Evolutionary conservation across 2,797 vertebrate genomes (phyloP).

Genomic region (Rachycentron canadum): DNA sequence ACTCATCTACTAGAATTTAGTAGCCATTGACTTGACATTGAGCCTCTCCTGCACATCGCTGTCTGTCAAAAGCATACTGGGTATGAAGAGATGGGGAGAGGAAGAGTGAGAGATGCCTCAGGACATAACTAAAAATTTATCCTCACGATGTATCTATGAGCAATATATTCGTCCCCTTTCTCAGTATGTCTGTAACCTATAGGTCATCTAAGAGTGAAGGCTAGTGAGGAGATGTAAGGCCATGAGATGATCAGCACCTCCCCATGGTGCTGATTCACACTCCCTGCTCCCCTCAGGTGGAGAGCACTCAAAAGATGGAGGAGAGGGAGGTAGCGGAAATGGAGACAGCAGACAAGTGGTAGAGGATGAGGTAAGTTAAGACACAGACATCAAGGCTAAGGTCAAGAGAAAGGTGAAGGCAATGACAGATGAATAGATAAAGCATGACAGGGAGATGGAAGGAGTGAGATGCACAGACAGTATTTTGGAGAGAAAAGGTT

Average conservation of each 20-base stretch:
- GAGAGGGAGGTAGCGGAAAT: not conserved
- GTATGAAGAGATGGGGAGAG: not conserved
- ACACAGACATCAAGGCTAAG: constrained; percentile 42
- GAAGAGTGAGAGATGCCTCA: constrained; percentile 19
- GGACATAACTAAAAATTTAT: constrained; percentile 40
- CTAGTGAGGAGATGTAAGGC: constrained; percentile 29
- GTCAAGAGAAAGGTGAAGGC: constrained; percentile 53
- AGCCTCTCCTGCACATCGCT: constrained; percentile 4
- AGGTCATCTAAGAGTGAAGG: constrained; percentile 53
- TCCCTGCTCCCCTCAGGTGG: constrained; percentile 43
- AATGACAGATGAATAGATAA: constrained; percentile 60
- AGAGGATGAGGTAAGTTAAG: constrained; percentile 45
- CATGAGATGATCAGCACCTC: constrained; percentile 1
- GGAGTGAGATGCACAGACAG: constrained; percentile 6
- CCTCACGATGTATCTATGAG: constrained; percentile 1
- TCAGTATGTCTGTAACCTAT: constrained; percentile 40
- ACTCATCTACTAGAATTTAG: not conserved
- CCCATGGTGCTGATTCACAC: constrained; percentile 15
- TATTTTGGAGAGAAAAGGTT: constrained; percentile 30
- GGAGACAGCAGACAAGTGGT: constrained; percentile 36
- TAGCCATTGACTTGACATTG: constrained; percentile 18
- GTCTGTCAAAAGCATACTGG: constrained; percentile 27
- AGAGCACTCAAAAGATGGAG: constrained; percentile 1
- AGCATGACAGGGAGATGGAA: constrained; percentile 53
- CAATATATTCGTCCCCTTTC: constrained; percentile 12